These are phyloP conservation scores for Trichacis sp. DNA, from an alignment of 2,888 invertebrate genomes.

Conservation along the genomic window DNA sequence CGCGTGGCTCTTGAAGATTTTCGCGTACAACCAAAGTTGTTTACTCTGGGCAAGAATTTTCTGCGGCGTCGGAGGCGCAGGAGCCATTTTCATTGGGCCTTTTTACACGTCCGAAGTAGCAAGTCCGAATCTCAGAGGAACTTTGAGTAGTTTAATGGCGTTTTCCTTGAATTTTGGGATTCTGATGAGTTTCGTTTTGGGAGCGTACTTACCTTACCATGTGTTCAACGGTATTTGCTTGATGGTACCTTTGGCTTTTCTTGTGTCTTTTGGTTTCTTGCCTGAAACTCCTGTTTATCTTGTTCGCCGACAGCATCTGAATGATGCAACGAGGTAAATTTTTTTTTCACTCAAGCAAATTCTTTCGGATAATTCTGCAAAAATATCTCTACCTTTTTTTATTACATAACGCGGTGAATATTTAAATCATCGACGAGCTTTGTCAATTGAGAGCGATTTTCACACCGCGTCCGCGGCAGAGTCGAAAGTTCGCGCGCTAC, in stretches of 20 bases:
- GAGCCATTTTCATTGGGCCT: constrained; percentile 72
- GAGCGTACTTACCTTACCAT: constrained; percentile 68
- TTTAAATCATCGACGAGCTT: too few species aligned
- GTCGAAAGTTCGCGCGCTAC: too few species aligned
- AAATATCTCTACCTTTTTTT: too few species aligned
- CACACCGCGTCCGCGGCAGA: too few species aligned
- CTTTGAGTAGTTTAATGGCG: constrained; percentile 71
- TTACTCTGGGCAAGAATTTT: constrained; percentile 72
- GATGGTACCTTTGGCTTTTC: constrained; percentile 65
- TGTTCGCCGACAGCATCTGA: constrained; percentile 58
- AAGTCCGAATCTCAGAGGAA: constrained; percentile 71
- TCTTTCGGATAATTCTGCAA: too few species aligned
- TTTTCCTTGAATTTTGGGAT: constrained; percentile 70
- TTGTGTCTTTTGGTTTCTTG: constrained; percentile 67
- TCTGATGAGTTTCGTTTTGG: constrained; percentile 66
- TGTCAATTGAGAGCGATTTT: too few species aligned
- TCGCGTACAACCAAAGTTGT: constrained; percentile 68
- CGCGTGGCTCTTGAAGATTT: constrained; percentile 73
- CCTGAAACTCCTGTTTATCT: constrained; percentile 73
- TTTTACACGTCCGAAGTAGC: constrained; percentile 77
- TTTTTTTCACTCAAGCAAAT: too few species aligned
- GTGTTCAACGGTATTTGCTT: constrained; percentile 67
- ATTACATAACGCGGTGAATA: too few species aligned
- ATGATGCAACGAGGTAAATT: constrained; percentile 62
- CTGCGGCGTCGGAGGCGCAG: constrained; percentile 73